Conservation (phyloP, 1,140 invertebrate genomes). For the Pectinophora gossypiella region DNA sequence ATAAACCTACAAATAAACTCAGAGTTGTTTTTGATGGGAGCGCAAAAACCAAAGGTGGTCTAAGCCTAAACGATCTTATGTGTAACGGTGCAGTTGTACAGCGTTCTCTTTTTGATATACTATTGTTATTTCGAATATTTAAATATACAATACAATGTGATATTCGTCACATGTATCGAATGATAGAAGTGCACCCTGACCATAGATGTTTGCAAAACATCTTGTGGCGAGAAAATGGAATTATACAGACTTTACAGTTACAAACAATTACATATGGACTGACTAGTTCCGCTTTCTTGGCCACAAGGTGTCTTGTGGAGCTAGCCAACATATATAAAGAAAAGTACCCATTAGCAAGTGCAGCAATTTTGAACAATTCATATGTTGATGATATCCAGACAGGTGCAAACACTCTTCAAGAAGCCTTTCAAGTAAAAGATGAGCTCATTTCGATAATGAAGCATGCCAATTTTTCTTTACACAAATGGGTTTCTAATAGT, state of each 20-base stretch:
- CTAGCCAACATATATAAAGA: neutral
- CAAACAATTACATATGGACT: constrained; percentile 27
- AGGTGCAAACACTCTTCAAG: constrained; percentile 2
- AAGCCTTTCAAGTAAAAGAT: neutral
- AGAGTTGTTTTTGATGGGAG: no score
- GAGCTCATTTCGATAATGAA: constrained; percentile 3
- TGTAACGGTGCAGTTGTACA: no score
- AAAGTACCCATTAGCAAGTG: constrained; percentile 9
- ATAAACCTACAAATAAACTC: no score
- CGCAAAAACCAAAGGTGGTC: no score
- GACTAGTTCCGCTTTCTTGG: constrained; percentile 15
- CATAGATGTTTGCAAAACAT: constrained; percentile 10
- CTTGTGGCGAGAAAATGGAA: constrained; percentile 3
- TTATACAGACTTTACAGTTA: constrained; percentile 4
- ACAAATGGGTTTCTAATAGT: constrained; percentile 16
- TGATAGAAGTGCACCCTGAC: constrained; percentile 8
- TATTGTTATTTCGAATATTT: no score
- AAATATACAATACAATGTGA: constrained; percentile 10
- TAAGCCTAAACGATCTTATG: no score
- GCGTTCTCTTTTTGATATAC: no score
- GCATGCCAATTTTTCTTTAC: constrained; percentile 10
- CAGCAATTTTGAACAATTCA: constrained; percentile 2
- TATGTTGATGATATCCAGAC: constrained; percentile 11
- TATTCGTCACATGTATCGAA: constrained; percentile 11
- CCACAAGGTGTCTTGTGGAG: constrained; percentile 22